These are phyloP conservation scores for Cryptocephalus moraei DNA, from an alignment of 2,888 invertebrate genomes.

Conservation along the genomic window DNA sequence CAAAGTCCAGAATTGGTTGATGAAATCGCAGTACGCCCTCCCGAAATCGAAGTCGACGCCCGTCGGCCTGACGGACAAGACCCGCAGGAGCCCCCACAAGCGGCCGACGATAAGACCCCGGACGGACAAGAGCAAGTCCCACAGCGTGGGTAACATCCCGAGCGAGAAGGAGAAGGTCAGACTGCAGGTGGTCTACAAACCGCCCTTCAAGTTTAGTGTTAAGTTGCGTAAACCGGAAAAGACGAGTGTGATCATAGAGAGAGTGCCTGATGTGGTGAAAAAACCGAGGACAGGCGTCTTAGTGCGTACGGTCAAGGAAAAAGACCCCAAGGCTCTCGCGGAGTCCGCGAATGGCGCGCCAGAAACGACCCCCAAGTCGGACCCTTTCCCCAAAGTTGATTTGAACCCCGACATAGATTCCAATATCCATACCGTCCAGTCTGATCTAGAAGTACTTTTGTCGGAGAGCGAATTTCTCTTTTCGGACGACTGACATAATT, in stretches of 20 bases:
- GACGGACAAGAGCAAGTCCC: conserved; percentile 48
- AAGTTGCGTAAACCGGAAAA: conserved; percentile 66
- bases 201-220: conserved; percentile 78
- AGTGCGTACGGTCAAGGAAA: conserved; percentile 31
- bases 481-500: conserved; percentile 30
- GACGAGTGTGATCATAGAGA: conserved; percentile 50
- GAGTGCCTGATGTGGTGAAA: conserved; percentile 35
- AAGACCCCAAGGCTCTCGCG: conserved; percentile 3
- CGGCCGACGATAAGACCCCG: conserved; percentile 38
- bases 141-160: conserved; percentile 60
- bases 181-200: conserved; percentile 77
- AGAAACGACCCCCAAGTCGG: neutral
- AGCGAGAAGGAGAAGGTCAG: conserved; percentile 55
- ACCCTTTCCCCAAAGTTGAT: conserved; percentile 14
- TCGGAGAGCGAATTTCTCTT: conserved; percentile 48
- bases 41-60: conserved; percentile 82
- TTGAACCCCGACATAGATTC: conserved; percentile 38
- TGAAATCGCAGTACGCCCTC: conserved; percentile 60
- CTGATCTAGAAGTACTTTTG: conserved; percentile 49
- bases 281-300: conserved; percentile 40
- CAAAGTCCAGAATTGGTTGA: conserved; percentile 78
- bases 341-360: neutral
- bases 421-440: conserved; percentile 50
- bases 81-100: conserved; percentile 44
- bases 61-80: conserved; percentile 52